Percentiles rank a stretch among this genome's conserved stretches.
Conservation (phyloP, 1,140 invertebrate genomes). For the Drosophila mojavensis region DNA sequence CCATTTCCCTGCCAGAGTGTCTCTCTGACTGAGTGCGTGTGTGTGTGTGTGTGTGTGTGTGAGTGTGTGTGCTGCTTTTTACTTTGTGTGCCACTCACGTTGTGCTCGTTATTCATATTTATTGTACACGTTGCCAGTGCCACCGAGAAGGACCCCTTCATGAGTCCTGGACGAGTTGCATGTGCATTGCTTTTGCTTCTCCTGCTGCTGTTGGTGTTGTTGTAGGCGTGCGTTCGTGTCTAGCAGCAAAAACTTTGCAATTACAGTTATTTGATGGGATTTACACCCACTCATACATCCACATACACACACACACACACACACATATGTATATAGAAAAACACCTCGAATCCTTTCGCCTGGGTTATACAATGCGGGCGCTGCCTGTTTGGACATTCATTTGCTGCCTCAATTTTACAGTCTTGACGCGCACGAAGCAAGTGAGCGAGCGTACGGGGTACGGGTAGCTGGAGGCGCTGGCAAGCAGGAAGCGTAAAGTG, state of each 20-base stretch:
- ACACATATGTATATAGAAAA: background rate
- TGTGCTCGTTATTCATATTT: slow-evolving; percentile 82
- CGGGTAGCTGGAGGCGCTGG: slow-evolving; percentile 20
- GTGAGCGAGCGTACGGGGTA: slow-evolving; percentile 18
- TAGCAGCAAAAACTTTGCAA: slow-evolving; percentile 79
- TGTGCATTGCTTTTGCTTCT: slow-evolving; percentile 63
- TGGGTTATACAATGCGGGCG: slow-evolving; percentile 26
- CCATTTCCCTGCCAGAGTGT: slow-evolving; percentile 55
- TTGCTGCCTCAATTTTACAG: slow-evolving; percentile 68
- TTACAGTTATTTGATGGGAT: slow-evolving; percentile 82
- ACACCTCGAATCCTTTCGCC: slow-evolving; percentile 5
- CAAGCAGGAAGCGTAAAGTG: slow-evolving; percentile 41
- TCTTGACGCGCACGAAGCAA: slow-evolving; percentile 38
- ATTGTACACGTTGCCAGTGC: slow-evolving; percentile 76
- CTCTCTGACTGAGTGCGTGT: background rate
- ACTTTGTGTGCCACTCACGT: slow-evolving; percentile 81
- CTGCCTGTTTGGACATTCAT: slow-evolving; percentile 73
- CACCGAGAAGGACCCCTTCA: slow-evolving; percentile 22
- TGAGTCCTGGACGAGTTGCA: slow-evolving; percentile 56
- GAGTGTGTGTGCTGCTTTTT: slow-evolving; percentile 40
- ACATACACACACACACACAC: background rate
- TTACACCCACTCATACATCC: slow-evolving; percentile 33
- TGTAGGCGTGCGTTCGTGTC: slow-evolving; percentile 62
- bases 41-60: no score
- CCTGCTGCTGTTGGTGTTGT: slow-evolving; percentile 32